Conservation (phyloP, 2,888 invertebrate genomes). For the Dryococelus australis region DNA sequence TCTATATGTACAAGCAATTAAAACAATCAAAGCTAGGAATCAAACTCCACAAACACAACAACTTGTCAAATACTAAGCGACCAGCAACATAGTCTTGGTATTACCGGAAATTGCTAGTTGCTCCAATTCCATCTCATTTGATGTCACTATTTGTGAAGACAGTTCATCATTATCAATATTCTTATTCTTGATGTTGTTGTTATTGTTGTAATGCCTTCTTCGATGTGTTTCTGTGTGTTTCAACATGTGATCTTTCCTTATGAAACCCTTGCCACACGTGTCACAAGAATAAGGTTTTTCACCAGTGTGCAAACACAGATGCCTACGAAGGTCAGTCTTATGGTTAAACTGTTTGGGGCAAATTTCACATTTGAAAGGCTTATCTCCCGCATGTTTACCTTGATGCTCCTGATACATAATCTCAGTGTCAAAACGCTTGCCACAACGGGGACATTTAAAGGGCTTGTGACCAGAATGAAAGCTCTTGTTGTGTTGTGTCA, state of each 20-base stretch:
- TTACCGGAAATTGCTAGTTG: constrained; percentile 9
- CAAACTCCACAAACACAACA: neutral
- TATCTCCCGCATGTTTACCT: constrained; percentile 80
- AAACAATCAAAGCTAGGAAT: constrained; percentile 16
- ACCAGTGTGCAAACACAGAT: constrained; percentile 87
- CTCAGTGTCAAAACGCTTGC: constrained; percentile 81
- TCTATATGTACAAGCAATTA: neutral
- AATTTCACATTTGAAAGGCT: constrained; percentile 84
- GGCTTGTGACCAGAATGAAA: constrained; percentile 88
- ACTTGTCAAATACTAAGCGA: neutral
- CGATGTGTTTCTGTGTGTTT: constrained; percentile 85
- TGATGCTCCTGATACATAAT: constrained; percentile 76
- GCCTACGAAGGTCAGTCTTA: constrained; percentile 86
- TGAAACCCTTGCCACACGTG: constrained; percentile 86
- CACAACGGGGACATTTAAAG: constrained; percentile 84
- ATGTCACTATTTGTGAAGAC: neutral
- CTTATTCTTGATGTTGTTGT: constrained; percentile 21
- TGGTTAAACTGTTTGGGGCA: constrained; percentile 92
- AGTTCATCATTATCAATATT: constrained; percentile 12
- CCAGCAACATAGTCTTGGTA: constrained; percentile 16
- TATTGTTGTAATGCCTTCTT: constrained; percentile 59
- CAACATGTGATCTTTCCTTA: constrained; percentile 89
- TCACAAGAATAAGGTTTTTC: constrained; percentile 83
- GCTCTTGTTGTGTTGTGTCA: constrained; percentile 90
- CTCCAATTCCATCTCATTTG: constrained; percentile 3